Base-by-base conservation (phyloP, 2,797 vertebrate species). In the Antennarius maculatus region DNA sequence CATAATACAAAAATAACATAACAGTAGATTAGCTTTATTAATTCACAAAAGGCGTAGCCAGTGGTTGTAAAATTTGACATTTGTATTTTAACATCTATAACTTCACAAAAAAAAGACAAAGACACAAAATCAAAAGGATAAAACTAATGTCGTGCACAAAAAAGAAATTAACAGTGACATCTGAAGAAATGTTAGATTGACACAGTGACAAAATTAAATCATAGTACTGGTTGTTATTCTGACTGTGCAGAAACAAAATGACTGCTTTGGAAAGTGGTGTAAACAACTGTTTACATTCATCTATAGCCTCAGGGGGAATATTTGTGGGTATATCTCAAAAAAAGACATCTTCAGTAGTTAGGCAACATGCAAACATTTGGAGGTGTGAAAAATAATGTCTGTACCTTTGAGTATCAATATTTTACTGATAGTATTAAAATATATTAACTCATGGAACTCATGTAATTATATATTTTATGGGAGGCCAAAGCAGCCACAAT, bases 11-110 rank as follows among this genome's bases (percentile, higher is more conserved):
- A 61, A 46, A 41, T 48, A 5, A 23, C 6, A 8, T 56, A 59
- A 52, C 41, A 82, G 83, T 75, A 79, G 58, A 80, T 79, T 42
- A 72, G 71, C 48, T 92, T 93, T 92, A 93, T 92, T 92, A 69
- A 84, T 85, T 87, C 80, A 90, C 89, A 91, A 86, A 86, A 60
- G 54, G n/a, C 61, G 13, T 50, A 65, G 74, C 58, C 65, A 83
- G 77, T 75, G 52, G 69, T 85, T 88, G 83, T 74, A 90, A 92
- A 92, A 91, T 68, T 79, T 48, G 85, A 63, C 52, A 56, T 41
- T 78, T 59, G 57, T 61, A 59, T 68, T 76, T 78, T 54, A 66
- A 81, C 78, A 88, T 61, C 51, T 61, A 71, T 17, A 77, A 64
- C 52, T 76, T 63, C 73, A 85, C 69, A 87, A 62, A 27, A 50